A percentile compares a stretch with the other conserved stretches of the same genome.
phyloP scores from a whole-genome alignment of 2,888 invertebrate genomes.

The Esperia sulphurella region DNA sequence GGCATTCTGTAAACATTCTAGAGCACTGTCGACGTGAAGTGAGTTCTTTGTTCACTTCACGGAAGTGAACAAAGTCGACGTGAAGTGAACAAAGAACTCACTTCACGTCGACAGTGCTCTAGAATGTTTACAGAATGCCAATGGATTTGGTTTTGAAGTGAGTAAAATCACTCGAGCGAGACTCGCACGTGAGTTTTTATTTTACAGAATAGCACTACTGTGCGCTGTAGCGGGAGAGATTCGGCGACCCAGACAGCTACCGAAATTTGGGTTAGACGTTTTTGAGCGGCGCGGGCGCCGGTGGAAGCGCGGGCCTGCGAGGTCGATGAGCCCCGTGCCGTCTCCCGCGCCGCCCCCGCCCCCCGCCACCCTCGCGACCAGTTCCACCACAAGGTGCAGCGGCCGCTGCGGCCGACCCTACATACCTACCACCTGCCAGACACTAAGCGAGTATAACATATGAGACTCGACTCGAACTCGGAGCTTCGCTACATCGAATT shows the following conservation, averaged over 20 bases:
- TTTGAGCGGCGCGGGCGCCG: constrained; percentile 56
- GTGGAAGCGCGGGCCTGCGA: constrained; percentile 46
- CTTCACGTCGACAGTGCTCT: too few relatives aligned
- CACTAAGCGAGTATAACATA: constrained; percentile 61
- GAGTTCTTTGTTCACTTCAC: too few relatives aligned
- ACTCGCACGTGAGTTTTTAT: too few relatives aligned
- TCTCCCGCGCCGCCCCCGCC: constrained; percentile 29
- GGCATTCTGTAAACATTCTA: too few relatives aligned
- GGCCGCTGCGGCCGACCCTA: constrained; percentile 65
- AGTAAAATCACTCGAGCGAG: too few relatives aligned
- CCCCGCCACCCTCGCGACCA: constrained; percentile 51
- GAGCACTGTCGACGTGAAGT: too few relatives aligned
- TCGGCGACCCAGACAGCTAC: constrained; percentile 59
- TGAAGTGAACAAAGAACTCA: too few relatives aligned
- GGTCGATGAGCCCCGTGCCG: constrained; percentile 63
- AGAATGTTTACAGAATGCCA: too few relatives aligned
- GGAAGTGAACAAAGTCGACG: too few relatives aligned
- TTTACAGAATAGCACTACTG: too few relatives aligned
- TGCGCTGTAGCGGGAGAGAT: constrained; percentile 59
- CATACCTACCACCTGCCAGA: constrained; percentile 76
- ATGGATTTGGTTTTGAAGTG: too few relatives aligned
- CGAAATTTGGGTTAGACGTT: constrained; percentile 74
- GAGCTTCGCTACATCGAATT: constrained; percentile 28
- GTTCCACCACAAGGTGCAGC: constrained; percentile 73
- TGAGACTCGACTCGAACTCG: constrained; percentile 34